Base-by-base conservation (phyloP, 1,140 invertebrate species). In the Cydia strobilella region DNA sequence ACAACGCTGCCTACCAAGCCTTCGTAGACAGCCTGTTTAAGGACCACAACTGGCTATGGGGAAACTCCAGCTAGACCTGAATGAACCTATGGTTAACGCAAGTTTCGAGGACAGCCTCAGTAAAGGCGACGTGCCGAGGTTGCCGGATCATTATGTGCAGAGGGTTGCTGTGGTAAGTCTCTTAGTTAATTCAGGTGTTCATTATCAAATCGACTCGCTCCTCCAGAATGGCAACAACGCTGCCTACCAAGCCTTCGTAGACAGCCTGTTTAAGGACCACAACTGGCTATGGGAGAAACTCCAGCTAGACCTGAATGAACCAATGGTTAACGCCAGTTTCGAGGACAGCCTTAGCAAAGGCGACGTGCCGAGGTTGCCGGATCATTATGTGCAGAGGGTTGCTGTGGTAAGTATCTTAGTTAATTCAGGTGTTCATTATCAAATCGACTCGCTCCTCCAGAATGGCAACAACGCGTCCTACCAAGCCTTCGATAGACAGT, bases 311-410 rank as follows among this genome's bases (percentile, higher is more conserved):
- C 82, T 84, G 74, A 87, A 88, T 65, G 82, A 85, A 42, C 74
- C 76, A 25, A 83, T 86, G 74, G 74, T 89, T n/a, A 86, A 92
- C 75, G 86, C 91, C 54, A 89, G 86, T 42, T 90, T 91, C 42
- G 90, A 93, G 72, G 90, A 93, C 71, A 86, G 82, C 75, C 87
- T 94, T 7, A 90, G 87, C 45, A 84, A 86, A 54, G 94, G 94
- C 66, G 94, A 94, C 75, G 93, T 95, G 59, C 94, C 94, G 3
- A 82, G 92, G 62, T 79, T 93, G 48, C 94, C 94, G 0, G 82
- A 89, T 13, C 88, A 94, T 76, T 93, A 94, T 82, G 93, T 94
- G 3, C 81, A 83, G 35, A 83, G 94, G 77, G 74, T 75, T 27
- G 73, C 82, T 73, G 80, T 94, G 82, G 94, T 94, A 83, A 86